Conservation (phyloP, 2,113 vertebrate genomes). For the Promerops cafer region DNA sequence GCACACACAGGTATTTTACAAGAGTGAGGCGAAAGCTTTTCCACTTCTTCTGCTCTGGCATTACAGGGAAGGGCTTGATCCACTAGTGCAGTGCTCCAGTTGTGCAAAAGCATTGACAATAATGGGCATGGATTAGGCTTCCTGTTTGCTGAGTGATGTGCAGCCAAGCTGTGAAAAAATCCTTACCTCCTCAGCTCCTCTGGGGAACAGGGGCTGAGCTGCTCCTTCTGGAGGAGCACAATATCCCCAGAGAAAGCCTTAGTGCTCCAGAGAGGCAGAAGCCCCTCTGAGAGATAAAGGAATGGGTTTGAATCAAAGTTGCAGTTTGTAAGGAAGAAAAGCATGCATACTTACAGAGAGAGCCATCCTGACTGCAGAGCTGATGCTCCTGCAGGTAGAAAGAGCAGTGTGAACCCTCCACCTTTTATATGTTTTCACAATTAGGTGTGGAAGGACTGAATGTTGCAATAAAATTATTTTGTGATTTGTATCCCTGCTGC, state of each 20-base stretch:
- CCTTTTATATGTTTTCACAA: neutral
- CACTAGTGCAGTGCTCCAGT: neutral
- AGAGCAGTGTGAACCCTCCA: neutral
- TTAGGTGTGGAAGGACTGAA: neutral
- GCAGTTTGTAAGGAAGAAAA: neutral
- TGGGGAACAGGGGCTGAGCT: no score
- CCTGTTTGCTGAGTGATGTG: no score
- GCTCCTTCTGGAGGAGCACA: no score
- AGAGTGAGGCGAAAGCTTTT: neutral
- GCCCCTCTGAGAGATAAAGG: neutral
- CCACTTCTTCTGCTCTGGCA: neutral
- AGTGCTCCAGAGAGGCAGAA: neutral
- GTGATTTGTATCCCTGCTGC: neutral
- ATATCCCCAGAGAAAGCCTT: no score
- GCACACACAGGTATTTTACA: neutral
- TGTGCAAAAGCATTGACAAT: neutral
- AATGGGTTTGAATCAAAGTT: neutral
- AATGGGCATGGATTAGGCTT: no score
- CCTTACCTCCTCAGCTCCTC: no score
- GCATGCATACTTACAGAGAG: conserved; percentile 2
- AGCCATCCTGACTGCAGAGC: conserved; percentile 33
- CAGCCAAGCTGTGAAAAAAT: no score
- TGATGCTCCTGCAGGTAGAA: neutral
- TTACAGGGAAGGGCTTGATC: neutral
- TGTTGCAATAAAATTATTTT: neutral